Evolutionary conservation across 1,140 invertebrate species (phyloP).

Genomic region (Drosophila bipectinata): DNA sequence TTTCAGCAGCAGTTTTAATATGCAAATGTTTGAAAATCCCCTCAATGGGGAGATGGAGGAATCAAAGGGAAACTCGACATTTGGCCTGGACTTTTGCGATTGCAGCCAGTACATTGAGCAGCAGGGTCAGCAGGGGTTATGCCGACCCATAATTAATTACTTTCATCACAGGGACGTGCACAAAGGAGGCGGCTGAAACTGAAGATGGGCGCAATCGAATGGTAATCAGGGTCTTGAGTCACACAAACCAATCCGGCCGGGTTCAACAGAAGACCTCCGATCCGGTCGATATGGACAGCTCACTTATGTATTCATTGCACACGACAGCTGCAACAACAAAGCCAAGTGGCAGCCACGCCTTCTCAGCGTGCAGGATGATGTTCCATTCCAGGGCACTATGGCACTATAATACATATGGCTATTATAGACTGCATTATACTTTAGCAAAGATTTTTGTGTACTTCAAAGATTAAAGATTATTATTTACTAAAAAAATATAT

Average conservation of each 20-base stretch:
- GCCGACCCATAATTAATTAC: constrained; percentile 40
- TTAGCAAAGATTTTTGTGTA: not conserved
- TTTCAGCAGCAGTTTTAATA: constrained; percentile 26
- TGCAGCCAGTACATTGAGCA: constrained; percentile 11
- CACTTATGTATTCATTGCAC: constrained; percentile 65
- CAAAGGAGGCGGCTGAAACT: constrained; percentile 27
- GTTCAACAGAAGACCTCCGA: constrained; percentile 9
- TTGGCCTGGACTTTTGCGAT: constrained; percentile 25
- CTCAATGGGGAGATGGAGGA: not conserved
- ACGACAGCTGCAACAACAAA: constrained; percentile 54
- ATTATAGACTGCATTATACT: not conserved
- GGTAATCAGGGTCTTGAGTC: constrained; percentile 28
- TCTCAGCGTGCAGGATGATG: not conserved
- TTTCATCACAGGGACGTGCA: constrained; percentile 13
- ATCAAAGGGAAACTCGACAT: constrained; percentile 16
- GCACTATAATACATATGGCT: not conserved
- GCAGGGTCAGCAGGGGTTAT: constrained; percentile 16
- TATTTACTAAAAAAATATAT: no score
- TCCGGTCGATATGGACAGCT: constrained; percentile 38
- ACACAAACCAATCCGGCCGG: not conserved
- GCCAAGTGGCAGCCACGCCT: constrained; percentile 14
- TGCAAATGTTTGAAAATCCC: constrained; percentile 26
- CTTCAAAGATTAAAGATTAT: no score
- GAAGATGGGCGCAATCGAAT: constrained; percentile 22
- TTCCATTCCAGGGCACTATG: not conserved